Evolutionary conservation across 2,797 vertebrate species (phyloP).

Genomic region (Crocodylus rhombifer): DNA sequence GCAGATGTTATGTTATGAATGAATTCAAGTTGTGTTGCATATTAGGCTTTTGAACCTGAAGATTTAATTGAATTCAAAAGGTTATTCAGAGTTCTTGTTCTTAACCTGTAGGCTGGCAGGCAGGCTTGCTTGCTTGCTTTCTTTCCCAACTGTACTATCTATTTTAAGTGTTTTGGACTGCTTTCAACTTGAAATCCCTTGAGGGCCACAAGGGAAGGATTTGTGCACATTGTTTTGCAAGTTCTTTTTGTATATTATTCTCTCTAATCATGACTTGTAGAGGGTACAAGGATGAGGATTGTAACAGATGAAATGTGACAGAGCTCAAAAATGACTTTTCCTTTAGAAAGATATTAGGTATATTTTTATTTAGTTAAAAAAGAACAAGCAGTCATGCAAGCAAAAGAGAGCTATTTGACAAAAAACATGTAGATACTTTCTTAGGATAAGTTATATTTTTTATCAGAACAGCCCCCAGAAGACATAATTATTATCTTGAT

Average conservation of each 20-base stretch:
- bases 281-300: not conserved
- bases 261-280: not conserved
- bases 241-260: not conserved
- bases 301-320: slow-evolving; percentile 9
- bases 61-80: slow-evolving; percentile 6
- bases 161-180: slow-evolving; percentile 18
- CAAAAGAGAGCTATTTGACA: slow-evolving; percentile 47
- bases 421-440: not conserved
- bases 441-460: slow-evolving; percentile 62
- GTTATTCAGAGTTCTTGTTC: not conserved
- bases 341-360: slow-evolving; percentile 38
- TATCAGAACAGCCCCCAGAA: slow-evolving; percentile 45
- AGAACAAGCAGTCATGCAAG: slow-evolving; percentile 23
- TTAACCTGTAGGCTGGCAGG: not conserved
- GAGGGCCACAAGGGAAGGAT: slow-evolving; percentile 28
- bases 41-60: not conserved
- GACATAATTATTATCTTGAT: slow-evolving; percentile 60
- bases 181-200: slow-evolving; percentile 20
- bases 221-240: slow-evolving; percentile 8
- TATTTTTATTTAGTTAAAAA: slow-evolving; percentile 29
- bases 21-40: slow-evolving; percentile 15
- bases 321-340: slow-evolving; percentile 42
- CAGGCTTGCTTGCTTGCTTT: no score
- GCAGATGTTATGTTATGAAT: slow-evolving; percentile 31
- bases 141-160: no score